These are phyloP conservation scores for Vanacampus margaritifer DNA, from an alignment of 2,113 vertebrate species.

Conservation along the genomic window DNA sequence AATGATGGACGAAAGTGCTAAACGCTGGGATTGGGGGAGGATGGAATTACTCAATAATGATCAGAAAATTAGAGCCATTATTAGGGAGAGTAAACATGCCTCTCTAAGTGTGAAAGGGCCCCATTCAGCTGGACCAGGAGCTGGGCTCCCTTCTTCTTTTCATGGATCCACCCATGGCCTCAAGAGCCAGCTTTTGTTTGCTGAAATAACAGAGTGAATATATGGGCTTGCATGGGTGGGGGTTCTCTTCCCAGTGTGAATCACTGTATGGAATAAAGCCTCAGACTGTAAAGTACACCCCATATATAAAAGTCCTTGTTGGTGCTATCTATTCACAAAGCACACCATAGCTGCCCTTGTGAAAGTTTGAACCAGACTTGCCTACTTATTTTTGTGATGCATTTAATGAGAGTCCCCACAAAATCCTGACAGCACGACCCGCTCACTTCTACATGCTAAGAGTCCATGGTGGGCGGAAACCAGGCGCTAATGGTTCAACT, in stretches of 20 bases:
- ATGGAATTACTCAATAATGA: constrained; percentile 77
- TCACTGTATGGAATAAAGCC: constrained; percentile 27
- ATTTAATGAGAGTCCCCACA: constrained; percentile 14
- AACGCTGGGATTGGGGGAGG: constrained; percentile 54
- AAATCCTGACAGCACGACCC: not conserved
- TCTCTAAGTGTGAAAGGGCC: constrained; percentile 72
- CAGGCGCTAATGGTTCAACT: constrained; percentile 65
- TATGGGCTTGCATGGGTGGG: constrained; percentile 42
- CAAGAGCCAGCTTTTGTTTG: constrained; percentile 72
- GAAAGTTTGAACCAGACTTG: constrained; percentile 4
- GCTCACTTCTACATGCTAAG: constrained; percentile 9
- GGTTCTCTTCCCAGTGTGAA: constrained; percentile 30
- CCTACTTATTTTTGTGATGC: constrained; percentile 26
- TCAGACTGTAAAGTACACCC: constrained; percentile 22
- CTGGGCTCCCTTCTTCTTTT: constrained; percentile 71
- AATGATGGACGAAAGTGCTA: constrained; percentile 48
- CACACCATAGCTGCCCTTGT: not conserved
- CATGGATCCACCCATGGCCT: constrained; percentile 70
- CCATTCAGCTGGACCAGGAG: constrained; percentile 72
- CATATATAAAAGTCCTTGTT: constrained; percentile 11
- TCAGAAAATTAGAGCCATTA: constrained; percentile 79
- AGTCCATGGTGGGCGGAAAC: constrained; percentile 50
- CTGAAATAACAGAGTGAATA: constrained; percentile 67
- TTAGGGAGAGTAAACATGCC: constrained; percentile 78
- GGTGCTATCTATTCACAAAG: not conserved